Evolutionary conservation across 2,797 vertebrate species (phyloP).

Genomic region (Lepilemur septentrionalis): DNA sequence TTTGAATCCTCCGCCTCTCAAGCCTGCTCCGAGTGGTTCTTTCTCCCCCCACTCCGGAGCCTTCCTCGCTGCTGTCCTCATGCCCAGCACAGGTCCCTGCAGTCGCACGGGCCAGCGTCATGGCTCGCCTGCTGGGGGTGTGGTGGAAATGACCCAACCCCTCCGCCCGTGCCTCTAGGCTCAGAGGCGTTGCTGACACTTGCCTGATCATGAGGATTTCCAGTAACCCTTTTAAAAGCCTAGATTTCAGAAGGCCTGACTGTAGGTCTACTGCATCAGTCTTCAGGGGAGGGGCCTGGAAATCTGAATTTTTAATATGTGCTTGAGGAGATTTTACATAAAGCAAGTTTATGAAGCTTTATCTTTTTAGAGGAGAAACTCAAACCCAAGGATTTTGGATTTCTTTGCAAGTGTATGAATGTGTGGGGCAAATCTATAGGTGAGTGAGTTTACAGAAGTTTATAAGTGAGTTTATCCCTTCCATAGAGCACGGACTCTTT

Average conservation of each 20-base stretch:
- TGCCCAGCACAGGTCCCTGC: neutral
- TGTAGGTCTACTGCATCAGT: neutral
- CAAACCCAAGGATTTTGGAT: neutral
- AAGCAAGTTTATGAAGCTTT: neutral
- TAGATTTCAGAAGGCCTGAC: neutral
- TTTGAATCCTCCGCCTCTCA: neutral
- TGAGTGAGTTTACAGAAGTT: neutral
- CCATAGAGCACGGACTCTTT: neutral
- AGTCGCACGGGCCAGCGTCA: too few relatives aligned
- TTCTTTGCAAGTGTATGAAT: neutral
- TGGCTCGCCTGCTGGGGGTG: neutral
- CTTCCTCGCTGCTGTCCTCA: neutral
- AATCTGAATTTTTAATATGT: neutral
- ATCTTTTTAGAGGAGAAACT: neutral
- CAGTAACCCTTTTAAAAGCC: neutral
- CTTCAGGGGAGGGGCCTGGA: neutral
- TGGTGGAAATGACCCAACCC: neutral
- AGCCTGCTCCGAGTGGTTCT: neutral
- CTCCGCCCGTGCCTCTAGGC: too few relatives aligned
- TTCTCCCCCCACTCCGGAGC: neutral
- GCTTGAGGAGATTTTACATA: neutral
- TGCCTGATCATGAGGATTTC: neutral
- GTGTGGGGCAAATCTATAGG: neutral
- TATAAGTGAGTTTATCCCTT: neutral
- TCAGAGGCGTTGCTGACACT: neutral